phyloP scores from a whole-genome alignment of 2,113 vertebrate species.

The Macrotis lagotis region DNA sequence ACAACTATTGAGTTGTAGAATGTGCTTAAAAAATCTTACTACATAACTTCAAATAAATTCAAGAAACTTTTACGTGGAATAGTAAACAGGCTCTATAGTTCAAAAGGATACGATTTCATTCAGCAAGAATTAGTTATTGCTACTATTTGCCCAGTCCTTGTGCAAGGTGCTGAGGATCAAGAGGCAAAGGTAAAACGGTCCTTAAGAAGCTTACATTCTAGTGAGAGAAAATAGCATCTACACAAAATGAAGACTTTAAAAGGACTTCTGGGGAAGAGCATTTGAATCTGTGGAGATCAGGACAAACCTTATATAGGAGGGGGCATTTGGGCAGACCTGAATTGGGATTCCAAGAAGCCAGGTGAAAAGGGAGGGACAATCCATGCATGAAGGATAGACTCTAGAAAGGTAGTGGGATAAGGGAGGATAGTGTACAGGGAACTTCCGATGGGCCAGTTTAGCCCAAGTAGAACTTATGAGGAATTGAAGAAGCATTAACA shows the following conservation, averaged over 20 bases:
- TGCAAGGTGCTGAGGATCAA: neutral
- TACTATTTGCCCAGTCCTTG: neutral
- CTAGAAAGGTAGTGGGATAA: neutral
- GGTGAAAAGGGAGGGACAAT: neutral
- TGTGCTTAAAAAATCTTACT: neutral
- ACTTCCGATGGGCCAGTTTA: neutral
- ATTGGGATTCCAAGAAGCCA: neutral
- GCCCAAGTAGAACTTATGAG: neutral
- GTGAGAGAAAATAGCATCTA: neutral
- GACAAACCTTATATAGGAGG: neutral
- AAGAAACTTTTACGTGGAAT: neutral
- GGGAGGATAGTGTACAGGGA: neutral
- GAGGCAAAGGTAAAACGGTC: neutral
- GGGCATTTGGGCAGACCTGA: neutral
- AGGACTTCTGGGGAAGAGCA: neutral
- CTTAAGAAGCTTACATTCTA: neutral
- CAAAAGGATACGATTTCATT: neutral
- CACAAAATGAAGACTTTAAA: neutral
- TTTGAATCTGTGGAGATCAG: neutral
- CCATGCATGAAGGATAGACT: neutral
- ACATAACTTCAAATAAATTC: neutral
- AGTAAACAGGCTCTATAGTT: neutral
- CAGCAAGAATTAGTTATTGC: neutral
- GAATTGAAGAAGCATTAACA: neutral
- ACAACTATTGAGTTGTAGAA: neutral